Evolutionary conservation across 2,888 invertebrate genomes (phyloP), one percentile per base, ranked within the genome.

Genomic region (Silvanus unidentatus): DNA sequence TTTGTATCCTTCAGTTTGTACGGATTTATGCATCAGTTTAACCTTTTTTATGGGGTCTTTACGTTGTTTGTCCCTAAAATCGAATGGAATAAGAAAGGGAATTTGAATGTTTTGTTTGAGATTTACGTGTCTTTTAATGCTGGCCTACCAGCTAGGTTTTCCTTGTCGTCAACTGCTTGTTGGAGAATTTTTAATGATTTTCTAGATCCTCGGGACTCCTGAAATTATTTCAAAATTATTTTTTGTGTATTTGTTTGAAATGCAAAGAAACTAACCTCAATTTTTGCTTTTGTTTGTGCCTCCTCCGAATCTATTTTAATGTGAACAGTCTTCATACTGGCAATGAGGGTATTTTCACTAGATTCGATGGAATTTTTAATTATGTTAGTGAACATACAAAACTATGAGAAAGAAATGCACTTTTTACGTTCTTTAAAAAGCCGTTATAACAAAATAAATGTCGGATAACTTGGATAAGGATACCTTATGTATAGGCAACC

Each of bases 181-280:
- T 89, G 88, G 50, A 89, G 69, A 16, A 82, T 79, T 71, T 84
- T 86, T n/a, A 89, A 74, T 15, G 84, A 82, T 70, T 81, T 84
- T 59, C 87, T 74, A 28, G 75, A 71, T 5, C 4, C 16, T 37
- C n/a, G 4, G 8, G 4, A 5, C 3, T 22, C 22, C 22, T 22
- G 22, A 22, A 22, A 22, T 8, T 5, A 22, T 22, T n/a, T n/a
- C n/a, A n/a, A n/a, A n/a, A n/a, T n/a, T n/a, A n/a, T n/a, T n/a
- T n/a, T n/a, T n/a, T n/a, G n/a, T n/a, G n/a, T n/a, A n/a, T n/a
- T n/a, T n/a, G n/a, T n/a, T n/a, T n/a, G n/a, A n/a, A n/a, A n/a
- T n/a, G n/a, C n/a, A n/a, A n/a, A 29, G 22, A 43, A 49, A 48
- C 49, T 54, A 54, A 57, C 52, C 53, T 53, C 45, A 45, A 48